Percentiles rank a stretch among this genome's conserved stretches.
Evolutionary conservation across 2,113 vertebrate species (phyloP).

Genomic region (Tetrax tetrax): DNA sequence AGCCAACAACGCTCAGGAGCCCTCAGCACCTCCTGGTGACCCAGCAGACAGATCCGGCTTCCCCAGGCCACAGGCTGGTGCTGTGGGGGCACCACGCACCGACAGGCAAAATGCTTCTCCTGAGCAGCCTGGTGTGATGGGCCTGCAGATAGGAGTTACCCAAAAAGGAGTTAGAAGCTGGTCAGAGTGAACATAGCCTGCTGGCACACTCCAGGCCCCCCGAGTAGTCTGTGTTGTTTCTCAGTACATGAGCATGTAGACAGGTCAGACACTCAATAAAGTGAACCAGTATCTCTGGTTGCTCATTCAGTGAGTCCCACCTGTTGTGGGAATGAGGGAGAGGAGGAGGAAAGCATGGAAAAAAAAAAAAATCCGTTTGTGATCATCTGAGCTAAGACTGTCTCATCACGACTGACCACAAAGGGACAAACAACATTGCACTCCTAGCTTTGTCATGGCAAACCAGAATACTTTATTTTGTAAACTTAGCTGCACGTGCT

Average conservation of each 20-base stretch:
- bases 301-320: not conserved
- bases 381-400: not conserved
- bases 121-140: accelerated
- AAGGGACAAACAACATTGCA: not conserved
- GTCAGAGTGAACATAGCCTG: not conserved
- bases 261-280: not conserved
- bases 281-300: not conserved
- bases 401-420: not conserved
- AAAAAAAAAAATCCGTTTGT: not conserved
- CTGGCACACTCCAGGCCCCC: not conserved
- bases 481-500: not conserved
- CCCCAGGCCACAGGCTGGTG: accelerated
- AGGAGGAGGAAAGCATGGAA: not conserved
- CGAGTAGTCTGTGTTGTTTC: accelerated
- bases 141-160: not conserved
- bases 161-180: not conserved
- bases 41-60: not conserved
- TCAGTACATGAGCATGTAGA: not conserved
- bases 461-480: not conserved
- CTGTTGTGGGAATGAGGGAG: not conserved
- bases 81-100: accelerated
- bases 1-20: accelerated
- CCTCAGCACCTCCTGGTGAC: accelerated
- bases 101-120: not conserved
- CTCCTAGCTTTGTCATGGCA: not conserved